Evolutionary conservation across 2,888 invertebrate species (phyloP), one percentile per base, ranked within the genome.

Genomic region (Sinelater perroti): DNA sequence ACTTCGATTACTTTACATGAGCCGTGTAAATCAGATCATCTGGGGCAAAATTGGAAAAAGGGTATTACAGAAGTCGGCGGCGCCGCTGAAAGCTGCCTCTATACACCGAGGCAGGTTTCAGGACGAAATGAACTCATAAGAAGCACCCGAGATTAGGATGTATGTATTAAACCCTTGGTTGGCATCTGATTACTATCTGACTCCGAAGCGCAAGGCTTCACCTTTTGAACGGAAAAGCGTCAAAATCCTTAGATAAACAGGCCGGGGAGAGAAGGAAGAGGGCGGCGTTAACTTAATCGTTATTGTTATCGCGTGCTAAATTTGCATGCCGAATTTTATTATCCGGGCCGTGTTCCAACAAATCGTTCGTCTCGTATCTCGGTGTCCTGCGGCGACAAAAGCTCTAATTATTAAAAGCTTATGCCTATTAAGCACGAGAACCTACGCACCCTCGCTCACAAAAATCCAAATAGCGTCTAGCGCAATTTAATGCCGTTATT

Each of bases 1-100:
- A 51, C 52, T 57, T 52, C 52, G 57, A 57, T 57, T 57, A 57
- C 57, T 47, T 57, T 52, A 30, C 26, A 46, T 31, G 45, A 57
- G 36, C 47, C 47, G 47, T 57, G 57, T 40, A 57, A 52, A 57
- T 52, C 57, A 40, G 38, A 57, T 56, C 50, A 56, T 57, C 52
- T 52, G 42, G 40, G 24, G 3, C 42, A 42, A 52, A 57, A 53
- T 57, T 53, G 57, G 46, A 57, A 52, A 52, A 18, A 18, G 20
- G 52, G 42, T 57, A 57, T 57, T 57, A 46, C 38, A 46, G 46
- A 30, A 26, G 31, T 45, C 38, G 31, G 30, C 21, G 57, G 40
- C 36, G 51, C 40, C 45, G 24, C 26, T 57, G 40, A 57, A 52
- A 52, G 24, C 57, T 26, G 31, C 17, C 11, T 47, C 38, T 46